Conservation (phyloP, 2,797 vertebrate species). For the Momotus momota region DNA sequence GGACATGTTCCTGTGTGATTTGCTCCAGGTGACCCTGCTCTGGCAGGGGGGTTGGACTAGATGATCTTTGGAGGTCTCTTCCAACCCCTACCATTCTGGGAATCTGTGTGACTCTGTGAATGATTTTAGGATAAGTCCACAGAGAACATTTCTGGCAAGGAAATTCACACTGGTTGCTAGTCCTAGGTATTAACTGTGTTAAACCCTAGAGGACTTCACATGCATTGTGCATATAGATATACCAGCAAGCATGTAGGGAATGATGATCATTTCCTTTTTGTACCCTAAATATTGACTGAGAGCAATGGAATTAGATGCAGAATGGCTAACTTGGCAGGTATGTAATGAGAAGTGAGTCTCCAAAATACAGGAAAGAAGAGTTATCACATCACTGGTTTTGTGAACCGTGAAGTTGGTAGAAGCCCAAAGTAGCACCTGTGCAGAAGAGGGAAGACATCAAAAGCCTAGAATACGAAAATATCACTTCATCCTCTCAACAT, state of each 20-base stretch:
- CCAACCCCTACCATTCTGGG: no score
- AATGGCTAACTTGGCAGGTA: neutral
- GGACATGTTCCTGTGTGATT: no score
- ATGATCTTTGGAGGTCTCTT: no score
- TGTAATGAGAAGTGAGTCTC: neutral
- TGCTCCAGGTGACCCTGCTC: no score
- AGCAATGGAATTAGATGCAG: neutral
- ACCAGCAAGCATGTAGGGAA: neutral
- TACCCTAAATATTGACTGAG: neutral
- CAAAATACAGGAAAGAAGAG: neutral
- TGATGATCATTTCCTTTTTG: neutral
- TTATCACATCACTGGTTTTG: fast-evolving
- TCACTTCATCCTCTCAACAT: neutral
- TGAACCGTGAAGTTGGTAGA: neutral
- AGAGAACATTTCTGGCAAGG: neutral
- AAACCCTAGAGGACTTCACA: neutral
- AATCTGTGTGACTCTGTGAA: no score
- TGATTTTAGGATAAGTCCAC: neutral
- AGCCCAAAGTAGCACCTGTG: neutral
- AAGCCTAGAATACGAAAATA: neutral
- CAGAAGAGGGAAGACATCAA: neutral
- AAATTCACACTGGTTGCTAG: neutral
- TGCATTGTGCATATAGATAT: neutral
- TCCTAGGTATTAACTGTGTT: neutral
- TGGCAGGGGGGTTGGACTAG: no score